Base-by-base conservation (phyloP, 2,888 invertebrate species). In the Eupeodes luniger region DNA sequence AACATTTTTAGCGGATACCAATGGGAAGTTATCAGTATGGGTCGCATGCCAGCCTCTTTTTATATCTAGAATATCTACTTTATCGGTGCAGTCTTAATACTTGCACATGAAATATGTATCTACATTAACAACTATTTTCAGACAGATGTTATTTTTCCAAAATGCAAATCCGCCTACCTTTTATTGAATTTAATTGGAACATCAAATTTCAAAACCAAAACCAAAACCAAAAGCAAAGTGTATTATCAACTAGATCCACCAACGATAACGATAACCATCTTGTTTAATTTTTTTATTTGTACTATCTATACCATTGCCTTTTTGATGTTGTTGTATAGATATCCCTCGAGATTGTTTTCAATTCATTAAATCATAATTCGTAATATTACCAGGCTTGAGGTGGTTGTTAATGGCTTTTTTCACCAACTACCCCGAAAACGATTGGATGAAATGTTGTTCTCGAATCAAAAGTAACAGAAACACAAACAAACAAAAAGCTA, bases 341-440 rank as follows among this genome's bases (percentile, higher is more conserved):
- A 14, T 53, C 70, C 70, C 70, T 9, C 11, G 81, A 72, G 81
- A 85, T 61, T 74, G 40, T 72, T 61, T 81, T 81, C 61, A 85
- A 85, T 81, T 85, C 61, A 78, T 62, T 51, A 74, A 81, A 81
- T 78, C 36, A 85, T 66, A 76, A 85, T 81, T 81, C 53, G 81
- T 76, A 14, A 40, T 80, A 36, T 49, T 84, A 67, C 44, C 61
- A 49, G 57, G 51, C 16, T 53, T 53, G 10, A 64, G 70, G 69
- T 61, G 69, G 64, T 62, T 61, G 40, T 14, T 19, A 47, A 69
- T 66, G 75, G 19, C 19, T 36, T 14, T 19, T 59, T 44, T 16
- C 49, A 67, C 70, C 51, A 44, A 72, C 27, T 55, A 49, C 5
- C 40, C 40, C 57, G 14, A 66, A 67, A 78, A 53, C 64, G 49